Conservation (phyloP, 2,113 vertebrate genomes). For the Dinomys branickii region DNA sequence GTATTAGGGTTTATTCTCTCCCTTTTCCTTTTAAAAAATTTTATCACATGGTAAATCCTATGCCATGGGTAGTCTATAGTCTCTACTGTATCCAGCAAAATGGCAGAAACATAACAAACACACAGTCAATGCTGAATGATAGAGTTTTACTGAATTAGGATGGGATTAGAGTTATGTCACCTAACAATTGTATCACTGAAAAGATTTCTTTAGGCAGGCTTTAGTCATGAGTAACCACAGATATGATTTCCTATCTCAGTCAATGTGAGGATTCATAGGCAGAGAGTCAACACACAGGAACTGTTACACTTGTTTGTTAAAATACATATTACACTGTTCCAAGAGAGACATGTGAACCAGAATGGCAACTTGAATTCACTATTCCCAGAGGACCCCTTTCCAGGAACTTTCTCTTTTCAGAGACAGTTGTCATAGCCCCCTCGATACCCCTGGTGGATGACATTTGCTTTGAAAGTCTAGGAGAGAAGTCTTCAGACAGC, state of each 20-base stretch:
- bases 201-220: not conserved
- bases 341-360: not conserved
- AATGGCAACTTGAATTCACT: not conserved
- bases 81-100: not conserved
- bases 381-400: not conserved
- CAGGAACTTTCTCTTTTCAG: not conserved
- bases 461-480: not conserved
- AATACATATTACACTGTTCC: accelerated
- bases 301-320: not conserved
- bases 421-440: not conserved
- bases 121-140: not conserved
- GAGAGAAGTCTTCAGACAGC: not conserved
- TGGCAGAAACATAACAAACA: not conserved
- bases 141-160: not conserved
- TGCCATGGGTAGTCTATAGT: not conserved
- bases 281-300: not conserved
- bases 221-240: not conserved
- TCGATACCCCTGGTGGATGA: accelerated
- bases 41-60: not conserved
- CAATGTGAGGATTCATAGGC: not conserved
- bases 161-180: not conserved
- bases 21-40: not conserved
- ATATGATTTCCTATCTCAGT: not conserved
- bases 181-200: not conserved
- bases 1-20: not conserved